Evolutionary conservation across 2,113 vertebrate species (phyloP), one percentile per base, ranked within the genome.

Genomic region (Grammomys dolichurus): DNA sequence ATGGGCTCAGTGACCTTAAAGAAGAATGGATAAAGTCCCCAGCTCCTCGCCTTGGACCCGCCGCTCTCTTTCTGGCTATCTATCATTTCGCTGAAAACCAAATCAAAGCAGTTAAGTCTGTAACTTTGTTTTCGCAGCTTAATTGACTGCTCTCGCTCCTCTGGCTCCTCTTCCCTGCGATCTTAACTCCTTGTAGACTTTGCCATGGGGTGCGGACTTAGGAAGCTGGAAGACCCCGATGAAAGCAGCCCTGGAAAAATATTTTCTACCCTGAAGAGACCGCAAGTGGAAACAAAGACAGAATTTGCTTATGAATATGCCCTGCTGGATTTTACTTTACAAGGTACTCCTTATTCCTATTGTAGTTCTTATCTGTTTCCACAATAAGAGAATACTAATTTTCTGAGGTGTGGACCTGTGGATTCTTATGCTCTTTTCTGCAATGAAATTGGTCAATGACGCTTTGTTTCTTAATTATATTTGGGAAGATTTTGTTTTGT

Each of bases 241-340:
- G 99, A 99, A 98, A 99, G 99, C 98, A 99, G 99, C 95, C 99
- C 99, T 95, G 99, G 99, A 98, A 99, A 99, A 98, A 99, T 99
- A 96, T 99, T 99, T 98, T 99, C 99, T 97, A 99, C 99, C 0
- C 95, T 99, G 98, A 99, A 99, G 98, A 99, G 99, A 98, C 99
- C 99, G 0, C 99, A 99, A 98, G 99, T 99, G 97, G 99, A 99
- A 98, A 99, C 99, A 98, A 99, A 99, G 98, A 98, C 98, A 0
- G 99, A 99, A 93, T 98, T 98, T 58, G 99, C 99, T 90, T 99
- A 99, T 98, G 99, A 99, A 98, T 99, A 99, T 46, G 98, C 99
- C 58, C 98, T 99, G 97, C 99, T 99, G 96, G 99, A 99, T 98
- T 99, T 99, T 98, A 99, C 99, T 67, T 95, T 99, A 97, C 99